Evolutionary conservation across 2,113 vertebrate genomes (phyloP), one percentile per base, ranked within the genome.

Genomic region (Triplophysa rosa): DNA sequence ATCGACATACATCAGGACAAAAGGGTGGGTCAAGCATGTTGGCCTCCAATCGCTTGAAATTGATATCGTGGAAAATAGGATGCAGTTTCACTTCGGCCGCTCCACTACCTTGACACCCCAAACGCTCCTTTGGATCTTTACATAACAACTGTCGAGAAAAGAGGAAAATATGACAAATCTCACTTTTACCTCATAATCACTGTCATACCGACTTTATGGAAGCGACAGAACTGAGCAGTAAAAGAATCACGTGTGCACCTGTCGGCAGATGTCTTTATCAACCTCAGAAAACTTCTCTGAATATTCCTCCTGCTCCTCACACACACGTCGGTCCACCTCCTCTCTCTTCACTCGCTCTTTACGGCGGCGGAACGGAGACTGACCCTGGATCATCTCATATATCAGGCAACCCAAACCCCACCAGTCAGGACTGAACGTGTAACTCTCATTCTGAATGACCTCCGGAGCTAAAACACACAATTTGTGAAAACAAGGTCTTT

Each of bases 371-470:
- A 96, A 96, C 0, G 95, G 95, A 0, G 94, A 95, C 80, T 93
- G 93, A 4, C 95, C 95, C 2, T 89, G 91, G 0, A 93, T 95
- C 95, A 96, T 96, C 91, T 96, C 95, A 0, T 94, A 96, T 67
- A 96, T 52, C 47, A 96, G 94, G 67, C 95, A 96, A 68, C 95
- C 95, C 85, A 96, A 90, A 0, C 95, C 95, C 95, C 95, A 96
- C 94, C 94, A 96, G 78, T 96, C 95, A 0, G 95, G 95, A 74
- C 94, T 93, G 92, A 96, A 94, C 49, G 84, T 69, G 67, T 96
- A 96, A 68, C 92, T 92, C 84, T 96, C 94, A 1, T 96, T 95
- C 86, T 91, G 93, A 77, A 96, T 95, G 85, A 96, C 95, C 88
- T 96, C 95, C 0, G 95, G 95, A 85, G 95, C 95, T 77, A 75